Percentiles rank a stretch among this genome's conserved stretches.
These are phyloP conservation scores for Urophycis tenuis DNA, from an alignment of 2,797 vertebrate species.

Conservation along the genomic window DNA sequence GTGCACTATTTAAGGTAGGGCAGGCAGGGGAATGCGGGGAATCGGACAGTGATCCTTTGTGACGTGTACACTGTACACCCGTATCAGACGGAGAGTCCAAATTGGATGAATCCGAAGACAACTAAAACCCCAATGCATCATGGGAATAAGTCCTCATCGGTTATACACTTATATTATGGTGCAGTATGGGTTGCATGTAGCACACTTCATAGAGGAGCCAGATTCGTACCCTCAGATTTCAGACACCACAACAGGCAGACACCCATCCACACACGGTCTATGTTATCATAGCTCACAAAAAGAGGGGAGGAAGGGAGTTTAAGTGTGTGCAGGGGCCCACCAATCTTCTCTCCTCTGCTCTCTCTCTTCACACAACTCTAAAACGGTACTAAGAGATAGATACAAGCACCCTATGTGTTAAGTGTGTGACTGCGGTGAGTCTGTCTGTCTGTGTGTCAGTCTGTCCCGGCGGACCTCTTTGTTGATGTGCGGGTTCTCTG, in stretches of 20 bases:
- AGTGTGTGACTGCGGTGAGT: not conserved
- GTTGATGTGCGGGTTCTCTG: conserved; percentile 85
- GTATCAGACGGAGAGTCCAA: not conserved
- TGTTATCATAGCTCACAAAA: not conserved
- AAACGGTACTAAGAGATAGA: not conserved
- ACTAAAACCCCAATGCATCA: not conserved
- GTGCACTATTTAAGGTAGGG: not conserved
- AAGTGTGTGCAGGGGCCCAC: too few relatives aligned
- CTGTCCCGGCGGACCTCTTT: conserved; percentile 77
- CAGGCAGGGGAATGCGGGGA: not conserved
- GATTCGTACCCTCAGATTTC: not conserved
- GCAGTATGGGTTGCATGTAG: not conserved
- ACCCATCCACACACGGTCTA: not conserved
- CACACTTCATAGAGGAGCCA: not conserved
- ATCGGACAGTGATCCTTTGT: too few relatives aligned
- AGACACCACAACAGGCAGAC: not conserved
- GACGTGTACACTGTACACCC: too few relatives aligned
- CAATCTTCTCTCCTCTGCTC: too few relatives aligned
- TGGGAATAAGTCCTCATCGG: not conserved
- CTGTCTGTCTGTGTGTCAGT: not conserved
- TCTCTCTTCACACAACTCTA: not conserved
- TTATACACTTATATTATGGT: not conserved
- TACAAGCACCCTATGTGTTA: too few relatives aligned
- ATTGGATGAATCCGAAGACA: not conserved
- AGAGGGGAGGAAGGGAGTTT: not conserved